Evolutionary conservation across 64 coral and sea anemone species (phyloP).

Genomic region (Trachythela sp.): DNA sequence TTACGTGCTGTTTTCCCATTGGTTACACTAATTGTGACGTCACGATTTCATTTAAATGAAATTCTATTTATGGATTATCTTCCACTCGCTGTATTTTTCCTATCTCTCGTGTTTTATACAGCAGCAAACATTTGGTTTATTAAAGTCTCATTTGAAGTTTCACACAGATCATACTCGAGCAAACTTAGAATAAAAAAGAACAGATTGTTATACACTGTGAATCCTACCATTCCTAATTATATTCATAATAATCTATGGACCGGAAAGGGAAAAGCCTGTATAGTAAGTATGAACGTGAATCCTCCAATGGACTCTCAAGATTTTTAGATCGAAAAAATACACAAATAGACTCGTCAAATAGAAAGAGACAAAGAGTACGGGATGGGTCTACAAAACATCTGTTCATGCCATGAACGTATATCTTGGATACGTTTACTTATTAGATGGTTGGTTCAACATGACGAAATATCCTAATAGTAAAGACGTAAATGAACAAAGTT

Average conservation of each 20-base stretch:
- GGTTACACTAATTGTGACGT: slow-evolving; percentile 42
- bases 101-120: slow-evolving; percentile 81
- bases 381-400: too few species aligned
- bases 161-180: not conserved
- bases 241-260: slow-evolving; percentile 21
- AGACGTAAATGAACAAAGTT: too few species aligned
- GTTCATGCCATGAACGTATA: too few species aligned
- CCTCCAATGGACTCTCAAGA: not conserved
- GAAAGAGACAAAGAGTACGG: too few species aligned
- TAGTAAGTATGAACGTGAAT: not conserved
- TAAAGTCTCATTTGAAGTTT: slow-evolving; percentile 38
- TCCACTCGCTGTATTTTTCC: slow-evolving; percentile 79
- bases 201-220: not conserved
- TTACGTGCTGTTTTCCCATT: slow-evolving; percentile 60
- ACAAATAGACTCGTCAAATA: too few species aligned
- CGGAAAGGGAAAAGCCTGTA: not conserved
- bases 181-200: not conserved
- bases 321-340: not conserved
- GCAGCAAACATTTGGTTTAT: slow-evolving; percentile 78
- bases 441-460: too few species aligned
- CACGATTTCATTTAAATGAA: slow-evolving; percentile 37
- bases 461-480: too few species aligned
- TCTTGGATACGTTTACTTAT: too few species aligned
- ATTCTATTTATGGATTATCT: slow-evolving; percentile 73
- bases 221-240: not conserved